Evolutionary conservation across 1,140 invertebrate species (phyloP), one percentile per base, ranked within the genome.

Genomic region (Polyergus mexicanus): DNA sequence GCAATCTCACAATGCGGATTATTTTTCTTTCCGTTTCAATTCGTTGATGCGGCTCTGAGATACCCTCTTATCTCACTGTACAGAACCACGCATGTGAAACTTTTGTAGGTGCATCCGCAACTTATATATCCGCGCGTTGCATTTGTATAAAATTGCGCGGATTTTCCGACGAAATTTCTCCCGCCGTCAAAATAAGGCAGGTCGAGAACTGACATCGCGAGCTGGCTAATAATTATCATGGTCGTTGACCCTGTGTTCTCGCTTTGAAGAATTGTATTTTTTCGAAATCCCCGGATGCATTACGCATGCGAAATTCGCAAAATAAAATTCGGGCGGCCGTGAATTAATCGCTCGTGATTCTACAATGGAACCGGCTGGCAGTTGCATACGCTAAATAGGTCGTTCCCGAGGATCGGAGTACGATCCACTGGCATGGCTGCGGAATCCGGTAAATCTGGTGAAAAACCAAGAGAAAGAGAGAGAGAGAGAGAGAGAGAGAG

Each of bases 321-420:
- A 84, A 84, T 84, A 84, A 84, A 84, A 84, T 63, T 28, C 32
- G 54, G 51, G 51, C 47, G 35, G 75, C 60, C 63, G 25, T 28
- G 75, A 85, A 80, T 80, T 77, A 68, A 78, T 85, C 51, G 84
- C 3, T 32, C 47, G 62, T 44, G 54, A 60, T 77, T 77, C 62
- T 77, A 84, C 74, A 44, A 56, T 84, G 81, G 81, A 77, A 65
- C 71, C 81, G 65, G 81, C 71, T 84, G 81, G 81, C 81, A 16
- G 60, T 77, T 44, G 60, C 62, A 63, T 84, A 84, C 72, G 81
- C 35, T 84, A 84, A 84, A 84, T 84, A 84, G 81, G 81, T 84
- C 81, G 81, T 77, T 77, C 44, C 58, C 47, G 38, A 58, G 41
- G 47, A 76, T 25, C 72, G 51, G 81, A 54, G 32, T 60, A 65